Evolutionary conservation across 2,797 vertebrate species (phyloP).

Genomic region (Halcyon badia): DNA sequence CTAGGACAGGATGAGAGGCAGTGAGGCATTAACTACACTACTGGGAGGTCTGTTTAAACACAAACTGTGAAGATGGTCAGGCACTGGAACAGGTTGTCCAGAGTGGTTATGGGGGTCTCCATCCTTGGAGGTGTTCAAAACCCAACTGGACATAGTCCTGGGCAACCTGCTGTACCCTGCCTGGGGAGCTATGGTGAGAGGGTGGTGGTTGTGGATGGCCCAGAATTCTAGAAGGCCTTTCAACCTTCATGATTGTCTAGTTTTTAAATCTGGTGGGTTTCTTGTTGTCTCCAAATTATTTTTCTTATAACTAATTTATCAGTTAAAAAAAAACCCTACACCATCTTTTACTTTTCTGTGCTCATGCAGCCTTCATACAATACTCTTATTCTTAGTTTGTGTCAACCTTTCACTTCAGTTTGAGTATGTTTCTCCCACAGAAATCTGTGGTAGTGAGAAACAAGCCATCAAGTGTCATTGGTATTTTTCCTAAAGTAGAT

Average conservation of each 20-base stretch:
- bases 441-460: background rate
- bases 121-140: background rate
- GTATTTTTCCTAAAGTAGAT: background rate
- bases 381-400: background rate
- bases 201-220: accelerated
- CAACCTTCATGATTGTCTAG: accelerated
- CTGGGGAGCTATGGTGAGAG: background rate
- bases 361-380: background rate
- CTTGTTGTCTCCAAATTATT: background rate
- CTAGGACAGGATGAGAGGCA: background rate
- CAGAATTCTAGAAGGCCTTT: background rate
- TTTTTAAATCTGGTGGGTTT: background rate
- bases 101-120: background rate
- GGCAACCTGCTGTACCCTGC: background rate
- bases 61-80: background rate
- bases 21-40: background rate
- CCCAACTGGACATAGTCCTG: background rate
- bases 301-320: background rate
- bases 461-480: background rate
- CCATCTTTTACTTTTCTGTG: background rate
- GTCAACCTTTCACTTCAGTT: background rate
- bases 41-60: background rate
- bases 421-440: background rate
- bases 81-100: background rate
- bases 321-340: accelerated